Base-by-base conservation (phyloP, 2,888 invertebrate genomes). In the Leptothorax acervorum region DNA sequence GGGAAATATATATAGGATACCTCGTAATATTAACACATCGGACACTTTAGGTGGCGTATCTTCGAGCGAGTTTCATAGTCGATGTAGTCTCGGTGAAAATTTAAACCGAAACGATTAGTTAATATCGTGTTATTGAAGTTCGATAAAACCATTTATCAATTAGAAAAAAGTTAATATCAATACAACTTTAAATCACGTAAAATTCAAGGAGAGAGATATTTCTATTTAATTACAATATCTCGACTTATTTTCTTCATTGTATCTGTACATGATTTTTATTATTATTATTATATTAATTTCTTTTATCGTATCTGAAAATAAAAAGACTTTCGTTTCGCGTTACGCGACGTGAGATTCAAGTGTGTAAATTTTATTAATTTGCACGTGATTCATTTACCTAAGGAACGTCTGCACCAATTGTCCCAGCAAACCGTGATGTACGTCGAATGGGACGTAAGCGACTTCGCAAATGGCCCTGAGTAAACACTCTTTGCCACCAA, bases 381-480 rank as follows among this genome's bases (percentile, higher is more conserved):
- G 12, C 5, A 8, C 5, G 15, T 63, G 6, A 31, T 31, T 60
- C 15, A 28, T 74, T 94, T 87, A 94, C 95, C 97, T 97, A 94
- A 98, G 96, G 92, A 97, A 95, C 86, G 97, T 96, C 95, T 98
- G 97, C 85, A 97, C 95, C 90, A 98, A 95, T 95, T 97, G 97
- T 39, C 97, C 97, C 76, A 97, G 96, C 88, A 98, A 95, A 3
- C 97, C 97, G 90, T 97, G 97, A 91, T 96, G 96, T 91, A 96
- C 96, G 90, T 96, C 96, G 92, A 97, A 96, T 71, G 97, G 96
- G 74, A 96, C 95, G 86, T 96, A 96, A 0, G 98, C 97, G 6
- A 97, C 96, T 93, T 98, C 97, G 93, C 98, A 98, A 93, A 98
- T 97, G 88, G 97, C 96, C 90, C 97, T 96, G 84, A 98, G 95